phyloP scores from a whole-genome alignment of 2,888 invertebrate species.

The Phyto melanocephala region DNA sequence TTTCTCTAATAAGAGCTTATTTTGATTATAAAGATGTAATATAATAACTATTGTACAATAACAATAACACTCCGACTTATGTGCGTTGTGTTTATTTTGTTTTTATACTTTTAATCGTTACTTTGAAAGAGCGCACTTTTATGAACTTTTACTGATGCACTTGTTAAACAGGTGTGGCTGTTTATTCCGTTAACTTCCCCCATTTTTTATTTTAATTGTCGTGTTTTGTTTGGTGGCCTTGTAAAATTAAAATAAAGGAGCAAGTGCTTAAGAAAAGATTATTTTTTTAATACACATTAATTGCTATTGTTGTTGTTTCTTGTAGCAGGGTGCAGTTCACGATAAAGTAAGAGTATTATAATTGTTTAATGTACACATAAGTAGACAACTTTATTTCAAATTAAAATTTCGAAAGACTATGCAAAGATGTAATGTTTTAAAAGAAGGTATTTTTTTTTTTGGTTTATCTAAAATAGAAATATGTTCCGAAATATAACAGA shows the following conservation, averaged over 20 bases:
- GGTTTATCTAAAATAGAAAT: too few species aligned
- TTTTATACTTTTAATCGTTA: conserved; percentile 4
- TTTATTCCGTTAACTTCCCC: conserved; percentile 7
- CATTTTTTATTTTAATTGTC: neutral
- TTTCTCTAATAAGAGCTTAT: neutral
- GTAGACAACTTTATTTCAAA: too few species aligned
- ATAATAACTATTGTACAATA: neutral
- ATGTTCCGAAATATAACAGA: too few species aligned
- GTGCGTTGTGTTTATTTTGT: too few species aligned
- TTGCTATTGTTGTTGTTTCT: neutral
- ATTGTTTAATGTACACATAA: too few species aligned
- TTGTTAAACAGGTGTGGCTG: conserved; percentile 60
- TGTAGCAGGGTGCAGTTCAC: neutral
- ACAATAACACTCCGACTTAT: neutral
- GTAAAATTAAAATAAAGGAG: neutral
- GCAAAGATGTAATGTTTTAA: too few species aligned
- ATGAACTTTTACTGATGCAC: conserved; percentile 33
- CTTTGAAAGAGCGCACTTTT: neutral
- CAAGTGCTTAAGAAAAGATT: neutral
- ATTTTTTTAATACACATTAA: neutral
- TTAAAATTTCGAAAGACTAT: too few species aligned
- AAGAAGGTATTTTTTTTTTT: too few species aligned
- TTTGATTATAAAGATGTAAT: neutral
- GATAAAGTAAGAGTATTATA: too few species aligned
- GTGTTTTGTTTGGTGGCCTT: conserved; percentile 2